Evolutionary conservation across 2,888 invertebrate species (phyloP), one percentile per base, ranked within the genome.

Genomic region (Steinernema hermaphroditum): DNA sequence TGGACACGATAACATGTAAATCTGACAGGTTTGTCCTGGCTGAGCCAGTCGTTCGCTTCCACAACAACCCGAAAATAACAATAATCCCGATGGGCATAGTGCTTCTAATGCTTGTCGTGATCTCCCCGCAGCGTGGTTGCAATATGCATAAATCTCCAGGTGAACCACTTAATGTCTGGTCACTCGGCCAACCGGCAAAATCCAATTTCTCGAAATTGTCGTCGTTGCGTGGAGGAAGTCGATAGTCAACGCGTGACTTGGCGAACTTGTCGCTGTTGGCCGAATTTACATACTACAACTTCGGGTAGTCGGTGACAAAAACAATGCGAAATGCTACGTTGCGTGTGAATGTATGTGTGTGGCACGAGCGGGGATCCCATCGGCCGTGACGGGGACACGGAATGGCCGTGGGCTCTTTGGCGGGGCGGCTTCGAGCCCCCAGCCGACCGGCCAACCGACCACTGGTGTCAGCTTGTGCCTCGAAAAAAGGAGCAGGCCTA

Each of bases 331-430:
- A 29, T 62, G 62, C 32, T 62, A 62, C 62, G 62, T 62, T 62
- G 62, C 32, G 62, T 62, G 62, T 32, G 32, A 32, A 32, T 62
- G 32, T 62, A 32, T 62, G 62, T 62, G 62, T 62, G 62, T 22
- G 27, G 22, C 54, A 62, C 62, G 62, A 62, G 62, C 1, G 62
- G 62, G 34, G 62, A 62, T 62, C 62, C 54, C 62, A 62, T 62
- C 32, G 32, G 62, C 62, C 62, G 62, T 62, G 62, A 62, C 62
- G 62, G 62, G 62, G 62, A 62, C 62, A 62, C 62, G 62, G n/a
- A 62, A 62, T 62, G 62, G 62, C 62, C 62, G 62, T 62, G 62
- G 62, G 62, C 62, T 62, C 62, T 62, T 62, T 62, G 62, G 62
- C 62, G 62, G 34, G 62, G 19, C 62, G 32, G 62, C 62, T 32